Conservation (phyloP, 1,140 invertebrate genomes). For the Babylonia areolata region DNA sequence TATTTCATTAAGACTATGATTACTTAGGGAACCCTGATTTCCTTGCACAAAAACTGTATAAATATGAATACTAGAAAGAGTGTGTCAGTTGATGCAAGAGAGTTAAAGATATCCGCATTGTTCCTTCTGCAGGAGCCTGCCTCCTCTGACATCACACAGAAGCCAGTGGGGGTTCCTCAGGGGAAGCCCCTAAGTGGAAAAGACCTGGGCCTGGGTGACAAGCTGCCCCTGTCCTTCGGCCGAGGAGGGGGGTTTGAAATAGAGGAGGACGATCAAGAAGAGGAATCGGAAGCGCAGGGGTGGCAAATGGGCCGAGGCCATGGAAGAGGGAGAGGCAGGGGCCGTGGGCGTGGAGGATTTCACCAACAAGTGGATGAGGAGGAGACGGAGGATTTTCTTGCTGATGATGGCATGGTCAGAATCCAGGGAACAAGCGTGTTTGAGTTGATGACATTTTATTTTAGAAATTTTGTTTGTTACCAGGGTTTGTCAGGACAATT, state of each 20-base stretch:
- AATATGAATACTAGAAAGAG: too few relatives aligned
- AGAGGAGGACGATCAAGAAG: conserved; percentile 5
- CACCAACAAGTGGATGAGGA: conserved; percentile 23
- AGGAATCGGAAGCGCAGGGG: background rate
- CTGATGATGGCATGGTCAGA: background rate
- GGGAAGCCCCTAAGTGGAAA: background rate
- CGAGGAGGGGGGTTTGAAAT: background rate
- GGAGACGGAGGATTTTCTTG: conserved; percentile 4
- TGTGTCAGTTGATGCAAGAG: too few relatives aligned
- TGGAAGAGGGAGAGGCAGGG: conserved; percentile 29
- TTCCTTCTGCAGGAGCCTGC: background rate
- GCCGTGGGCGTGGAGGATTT: conserved; percentile 25
- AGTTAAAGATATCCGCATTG: background rate
- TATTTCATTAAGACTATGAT: too few relatives aligned
- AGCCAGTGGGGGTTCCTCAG: background rate
- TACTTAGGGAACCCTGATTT: too few relatives aligned
- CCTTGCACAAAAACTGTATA: too few relatives aligned
- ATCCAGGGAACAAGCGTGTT: too few relatives aligned
- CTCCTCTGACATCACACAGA: background rate
- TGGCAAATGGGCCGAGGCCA: background rate
- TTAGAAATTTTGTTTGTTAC: too few relatives aligned
- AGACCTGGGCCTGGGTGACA: conserved; percentile 11
- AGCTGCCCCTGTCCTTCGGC: background rate
- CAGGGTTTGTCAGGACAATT: too few relatives aligned
- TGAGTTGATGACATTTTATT: too few relatives aligned